Evolutionary conservation across 1,140 invertebrate species (phyloP), one percentile per base, ranked within the genome.

Genomic region (Pogonognathellus flavescens): DNA sequence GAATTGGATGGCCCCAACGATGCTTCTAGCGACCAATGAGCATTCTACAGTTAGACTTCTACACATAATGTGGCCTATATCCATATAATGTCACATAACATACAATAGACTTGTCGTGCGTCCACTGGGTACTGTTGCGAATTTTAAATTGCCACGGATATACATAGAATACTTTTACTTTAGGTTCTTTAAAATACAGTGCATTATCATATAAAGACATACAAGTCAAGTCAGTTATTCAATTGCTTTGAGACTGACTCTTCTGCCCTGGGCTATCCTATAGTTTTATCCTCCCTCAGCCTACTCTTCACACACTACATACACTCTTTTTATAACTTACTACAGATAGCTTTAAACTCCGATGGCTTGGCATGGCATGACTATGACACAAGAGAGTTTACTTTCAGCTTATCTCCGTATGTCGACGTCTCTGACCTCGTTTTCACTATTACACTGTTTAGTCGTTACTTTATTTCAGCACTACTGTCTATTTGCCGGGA

Each of bases 391-490:
- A 49, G 70, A 76, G 70, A 76, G 70, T 41, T 76, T 76, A 31
- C 62, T 66, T 20, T 76, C 70, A n/a, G 31, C 70, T 76, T 76
- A 49, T 50, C 31, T 76, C 70, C 22, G 14, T 76, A 16, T 14
- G 41, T 76, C 70, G 70, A 49, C 62, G 20, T 66, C 25, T 66
- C 62, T 76, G 70, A 76, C 70, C 70, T 76, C 70, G 41, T 76
- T 76, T 50, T 50, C 25, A 41, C 22, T 20, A 18, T 76, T 76
- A 76, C 20, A 76, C 41, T 7, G n/a, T 76, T 76, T 76, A 76
- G 25, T 31, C 70, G 13, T 7, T 2, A 76, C 20, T 66, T 76
- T 76, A 76, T 50, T 76, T 20, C 25, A 49, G 31, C 70, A 49
- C 49, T 49, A 49, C 49, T 49, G 70, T 76, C 25, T 41, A 31